Percentiles rank a stretch among this genome's conserved stretches.
Conservation (phyloP, 1,140 invertebrate species). For the Nasonia longicornis region DNA sequence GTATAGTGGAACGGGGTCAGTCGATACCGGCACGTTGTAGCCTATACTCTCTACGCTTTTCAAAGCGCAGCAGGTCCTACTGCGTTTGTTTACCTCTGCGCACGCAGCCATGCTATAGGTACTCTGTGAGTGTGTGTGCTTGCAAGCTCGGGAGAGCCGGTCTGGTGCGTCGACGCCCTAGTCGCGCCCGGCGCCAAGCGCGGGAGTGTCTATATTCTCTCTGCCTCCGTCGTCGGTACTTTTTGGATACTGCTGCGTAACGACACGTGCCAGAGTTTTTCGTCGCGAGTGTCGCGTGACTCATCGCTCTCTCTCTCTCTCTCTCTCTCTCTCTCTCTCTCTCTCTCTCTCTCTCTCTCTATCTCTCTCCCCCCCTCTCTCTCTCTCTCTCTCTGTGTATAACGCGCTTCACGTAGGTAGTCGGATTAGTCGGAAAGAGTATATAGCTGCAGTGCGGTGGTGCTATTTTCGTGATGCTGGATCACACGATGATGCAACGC, state of each 20-base stretch:
- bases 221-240: not conserved
- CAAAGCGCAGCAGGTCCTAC: not conserved
- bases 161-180: constrained; percentile 28
- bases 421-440: too few relatives aligned
- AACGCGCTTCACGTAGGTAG: too few relatives aligned
- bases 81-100: not conserved
- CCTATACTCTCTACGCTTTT: not conserved
- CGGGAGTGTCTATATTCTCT: not conserved
- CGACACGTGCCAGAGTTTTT: not conserved
- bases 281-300: not conserved
- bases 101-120: not conserved
- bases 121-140: not conserved
- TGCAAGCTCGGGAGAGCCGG: not conserved
- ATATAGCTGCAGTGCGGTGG: not conserved
- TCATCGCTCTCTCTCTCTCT: too few relatives aligned
- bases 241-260: not conserved
- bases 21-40: constrained; percentile 50
- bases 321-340: too few relatives aligned
- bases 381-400: too few relatives aligned
- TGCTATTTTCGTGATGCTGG: not conserved
- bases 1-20: constrained; percentile 58
- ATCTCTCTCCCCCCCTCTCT: too few relatives aligned
- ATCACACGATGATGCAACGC: too few relatives aligned
- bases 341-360: too few relatives aligned
- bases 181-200: not conserved